phyloP scores from a whole-genome alignment of 2,888 invertebrate genomes.

The Julus scandinavius region DNA sequence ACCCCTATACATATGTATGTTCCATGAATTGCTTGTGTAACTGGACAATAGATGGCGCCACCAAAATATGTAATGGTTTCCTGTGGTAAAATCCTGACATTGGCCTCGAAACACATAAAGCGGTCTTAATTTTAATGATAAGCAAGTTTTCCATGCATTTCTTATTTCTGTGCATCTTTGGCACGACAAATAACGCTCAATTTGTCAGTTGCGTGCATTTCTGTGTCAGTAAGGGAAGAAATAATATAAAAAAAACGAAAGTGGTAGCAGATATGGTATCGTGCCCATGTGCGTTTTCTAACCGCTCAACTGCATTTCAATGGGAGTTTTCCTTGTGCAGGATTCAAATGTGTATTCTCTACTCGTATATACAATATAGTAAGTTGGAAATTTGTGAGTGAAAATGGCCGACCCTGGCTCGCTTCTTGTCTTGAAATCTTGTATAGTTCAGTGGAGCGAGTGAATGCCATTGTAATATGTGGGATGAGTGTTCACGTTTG shows the following conservation, averaged over 20 bases:
- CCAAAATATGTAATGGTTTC: neutral
- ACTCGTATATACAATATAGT: neutral
- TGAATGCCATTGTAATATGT: neutral
- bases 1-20: too few species aligned
- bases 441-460: conserved; percentile 25
- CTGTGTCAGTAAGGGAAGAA: conserved; percentile 51
- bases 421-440: neutral
- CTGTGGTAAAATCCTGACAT: neutral
- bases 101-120: conserved; percentile 33
- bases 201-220: conserved; percentile 48
- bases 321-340: neutral
- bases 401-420: neutral
- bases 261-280: neutral
- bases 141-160: neutral
- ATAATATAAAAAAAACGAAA: conserved; percentile 14
- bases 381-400: neutral
- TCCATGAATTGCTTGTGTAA: neutral
- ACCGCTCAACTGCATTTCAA: conserved; percentile 4
- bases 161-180: neutral
- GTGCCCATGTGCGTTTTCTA: conserved; percentile 25
- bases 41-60: neutral
- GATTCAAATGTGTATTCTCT: too few species aligned
- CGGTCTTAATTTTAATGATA: neutral
- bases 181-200: conserved; percentile 24
- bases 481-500: neutral